Conservation (phyloP, 2,888 invertebrate species). For the Papilio gigon region DNA sequence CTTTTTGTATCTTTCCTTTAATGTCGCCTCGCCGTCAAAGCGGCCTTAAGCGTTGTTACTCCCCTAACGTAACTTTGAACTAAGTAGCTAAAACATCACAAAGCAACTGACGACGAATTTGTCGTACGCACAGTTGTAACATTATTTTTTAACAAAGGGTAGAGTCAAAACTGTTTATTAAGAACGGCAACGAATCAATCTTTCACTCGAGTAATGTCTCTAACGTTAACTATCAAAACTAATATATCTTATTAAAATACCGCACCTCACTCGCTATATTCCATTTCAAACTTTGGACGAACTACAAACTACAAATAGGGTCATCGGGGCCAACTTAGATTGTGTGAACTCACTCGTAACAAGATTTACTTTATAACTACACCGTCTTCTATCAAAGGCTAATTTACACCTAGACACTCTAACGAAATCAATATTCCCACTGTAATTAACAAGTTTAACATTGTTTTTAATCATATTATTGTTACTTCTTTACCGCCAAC, state of each 20-base stretch:
- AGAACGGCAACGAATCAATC: not conserved
- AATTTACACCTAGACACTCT: not conserved
- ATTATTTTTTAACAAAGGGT: not conserved
- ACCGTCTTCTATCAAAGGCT: not conserved
- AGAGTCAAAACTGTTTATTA: not conserved
- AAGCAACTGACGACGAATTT: not conserved
- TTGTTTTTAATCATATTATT: not conserved
- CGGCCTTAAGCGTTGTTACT: conserved; percentile 20
- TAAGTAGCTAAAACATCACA: conserved; percentile 6
- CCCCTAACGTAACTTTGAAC: conserved; percentile 29
- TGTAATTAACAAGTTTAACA: no score
- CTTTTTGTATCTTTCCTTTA: conserved; percentile 34
- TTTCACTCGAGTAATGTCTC: not conserved
- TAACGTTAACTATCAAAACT: not conserved
- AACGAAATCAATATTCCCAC: not conserved
- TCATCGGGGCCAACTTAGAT: conserved; percentile 16
- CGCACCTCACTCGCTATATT: conserved; percentile 7
- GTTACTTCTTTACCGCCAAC: not conserved
- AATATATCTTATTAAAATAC: not conserved
- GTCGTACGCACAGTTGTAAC: not conserved
- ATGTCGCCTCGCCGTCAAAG: conserved; percentile 28
- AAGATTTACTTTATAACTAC: conserved; percentile 14
- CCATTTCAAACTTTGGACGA: not conserved
- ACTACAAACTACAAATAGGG: conserved; percentile 17
- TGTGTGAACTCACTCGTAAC: conserved; percentile 16